Evolutionary conservation across 2,797 vertebrate genomes (phyloP), one percentile per base, ranked within the genome.

Genomic region (Merluccius polli): DNA sequence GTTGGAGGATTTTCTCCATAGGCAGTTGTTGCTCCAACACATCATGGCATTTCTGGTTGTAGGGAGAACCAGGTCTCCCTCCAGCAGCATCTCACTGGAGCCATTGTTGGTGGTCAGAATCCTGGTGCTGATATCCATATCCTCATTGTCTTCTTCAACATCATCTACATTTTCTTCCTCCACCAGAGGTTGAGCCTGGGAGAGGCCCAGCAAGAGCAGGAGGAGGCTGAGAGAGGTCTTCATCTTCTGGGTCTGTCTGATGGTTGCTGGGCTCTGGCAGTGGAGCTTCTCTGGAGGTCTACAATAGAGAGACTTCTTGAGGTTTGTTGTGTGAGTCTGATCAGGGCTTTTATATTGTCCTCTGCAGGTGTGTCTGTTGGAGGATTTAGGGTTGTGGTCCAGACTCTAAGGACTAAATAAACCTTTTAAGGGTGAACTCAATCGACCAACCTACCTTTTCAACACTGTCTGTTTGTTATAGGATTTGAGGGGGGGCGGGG

Each of bases 71-170:
- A 89, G 9, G 73, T 86, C 82, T 80, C 76, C 82, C 75, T 85
- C 80, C 72, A 86, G 71, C 65, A 88, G 81, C 15, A 83, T 1
- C 71, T 85, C 52, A 24, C 77, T 1, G 0, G 76, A 79, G 76
- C 4, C 78, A 0, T 84, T 86, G 75, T 89, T 90, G 35, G 84
- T 9, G 4, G 69, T 75, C 76, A 92, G 83, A 80, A 89, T 90
- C 70, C 70, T 83, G 75, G 74, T 82, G 76, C 38, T 78, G 67
- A 89, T 78, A 76, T 82, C 75, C 13, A 65, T 18, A 0, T 82
- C 35, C 12, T 41, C 29, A 1, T 73, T 41, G 31, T 65, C 65
- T n/a, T 35, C 29, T 4, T n/a, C n/a, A 48, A 30, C 63, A n/a
- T 73, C 32, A 75, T 67, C 16, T 70, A 31, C 29, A 75, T 12